Conservation (phyloP, 2,113 vertebrate species). For the Tragelaphus imberbis region DNA sequence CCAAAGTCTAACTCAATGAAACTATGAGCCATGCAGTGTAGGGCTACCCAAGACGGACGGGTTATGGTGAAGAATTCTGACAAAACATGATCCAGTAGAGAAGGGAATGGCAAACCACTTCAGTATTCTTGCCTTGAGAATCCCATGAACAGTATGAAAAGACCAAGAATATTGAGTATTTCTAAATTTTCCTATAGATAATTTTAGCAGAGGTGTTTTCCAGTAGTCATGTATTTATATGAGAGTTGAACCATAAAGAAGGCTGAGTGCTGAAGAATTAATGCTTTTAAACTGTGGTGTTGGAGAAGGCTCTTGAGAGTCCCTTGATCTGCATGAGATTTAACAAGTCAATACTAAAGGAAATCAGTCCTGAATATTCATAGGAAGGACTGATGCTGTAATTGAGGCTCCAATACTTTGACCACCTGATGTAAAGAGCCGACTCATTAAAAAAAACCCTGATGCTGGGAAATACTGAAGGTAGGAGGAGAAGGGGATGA, state of each 20-base stretch:
- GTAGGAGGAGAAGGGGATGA: not conserved
- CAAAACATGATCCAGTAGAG: not conserved
- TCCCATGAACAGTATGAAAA: not conserved
- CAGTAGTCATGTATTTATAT: not conserved
- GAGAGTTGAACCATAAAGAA: not conserved
- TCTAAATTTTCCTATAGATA: not conserved
- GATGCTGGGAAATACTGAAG: not conserved
- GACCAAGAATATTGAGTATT: not conserved
- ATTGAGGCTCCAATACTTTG: not conserved
- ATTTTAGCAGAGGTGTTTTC: not conserved
- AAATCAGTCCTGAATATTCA: not conserved
- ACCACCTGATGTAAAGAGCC: not conserved
- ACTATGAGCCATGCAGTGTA: not conserved
- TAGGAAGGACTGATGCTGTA: not conserved
- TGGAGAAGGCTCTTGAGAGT: not conserved
- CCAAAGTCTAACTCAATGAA: not conserved
- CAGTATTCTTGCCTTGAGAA: not conserved
- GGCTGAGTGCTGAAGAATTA: not conserved
- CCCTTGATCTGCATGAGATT: not conserved
- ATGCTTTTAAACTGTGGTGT: not conserved
- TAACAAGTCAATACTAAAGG: not conserved
- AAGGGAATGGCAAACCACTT: not conserved
- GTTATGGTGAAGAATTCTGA: not conserved
- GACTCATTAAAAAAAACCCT: not conserved
- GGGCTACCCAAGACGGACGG: not conserved